Conservation (phyloP, 2,888 invertebrate species). For the Acanthoscelides obtectus region DNA sequence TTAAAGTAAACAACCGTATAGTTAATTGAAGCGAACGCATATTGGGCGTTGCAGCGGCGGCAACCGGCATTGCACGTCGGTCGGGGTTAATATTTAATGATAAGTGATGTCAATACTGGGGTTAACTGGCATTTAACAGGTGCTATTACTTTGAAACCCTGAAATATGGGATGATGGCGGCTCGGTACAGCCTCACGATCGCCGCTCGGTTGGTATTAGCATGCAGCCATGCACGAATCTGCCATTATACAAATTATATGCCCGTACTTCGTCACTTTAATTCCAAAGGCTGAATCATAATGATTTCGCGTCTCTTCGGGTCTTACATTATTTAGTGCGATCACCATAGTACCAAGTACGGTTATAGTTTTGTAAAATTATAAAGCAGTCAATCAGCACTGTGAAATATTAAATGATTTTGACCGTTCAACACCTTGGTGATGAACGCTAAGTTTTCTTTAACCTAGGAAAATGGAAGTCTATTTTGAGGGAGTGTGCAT, state of each 20-base stretch:
- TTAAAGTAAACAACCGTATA: conserved; percentile 42
- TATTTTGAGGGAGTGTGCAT: no score
- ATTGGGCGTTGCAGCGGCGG: conserved; percentile 30
- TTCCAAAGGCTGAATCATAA: conserved; percentile 7
- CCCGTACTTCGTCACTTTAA: conserved; percentile 13
- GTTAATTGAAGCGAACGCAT: conserved; percentile 44
- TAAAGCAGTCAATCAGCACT: no score
- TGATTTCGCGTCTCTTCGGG: not conserved
- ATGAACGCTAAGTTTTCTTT: no score
- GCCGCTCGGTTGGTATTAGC: conserved; percentile 15
- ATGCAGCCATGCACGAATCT: conserved; percentile 20
- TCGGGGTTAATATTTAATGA: conserved; percentile 46
- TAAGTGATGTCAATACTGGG: conserved; percentile 44
- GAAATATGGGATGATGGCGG: conserved; percentile 28
- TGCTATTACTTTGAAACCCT: conserved; percentile 37
- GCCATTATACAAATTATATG: conserved; percentile 22
- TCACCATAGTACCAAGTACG: not conserved
- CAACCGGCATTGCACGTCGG: conserved; percentile 10
- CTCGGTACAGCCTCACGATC: conserved; percentile 7
- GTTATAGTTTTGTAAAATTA: no score
- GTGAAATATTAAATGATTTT: no score
- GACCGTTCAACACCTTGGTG: no score
- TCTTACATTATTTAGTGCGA: not conserved
- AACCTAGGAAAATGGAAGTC: no score
- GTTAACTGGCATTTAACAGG: conserved; percentile 44